These are phyloP conservation scores for Aplidium turbinatum DNA, from an alignment of 23 tunicate genomes.

Conservation along the genomic window DNA sequence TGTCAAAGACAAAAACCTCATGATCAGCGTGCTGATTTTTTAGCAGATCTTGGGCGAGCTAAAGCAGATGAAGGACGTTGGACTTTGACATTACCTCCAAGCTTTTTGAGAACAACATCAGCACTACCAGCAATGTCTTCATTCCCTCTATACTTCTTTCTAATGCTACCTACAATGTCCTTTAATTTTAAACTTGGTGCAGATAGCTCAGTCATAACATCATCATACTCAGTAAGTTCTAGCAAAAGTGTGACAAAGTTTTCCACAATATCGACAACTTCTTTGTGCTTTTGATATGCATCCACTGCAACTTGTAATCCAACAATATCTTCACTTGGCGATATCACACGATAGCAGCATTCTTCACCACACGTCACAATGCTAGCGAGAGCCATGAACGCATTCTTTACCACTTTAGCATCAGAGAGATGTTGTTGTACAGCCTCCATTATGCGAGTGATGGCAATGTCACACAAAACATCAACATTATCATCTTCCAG, in stretches of 20 bases:
- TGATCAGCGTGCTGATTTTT: no score
- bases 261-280: slow-evolving; percentile 70
- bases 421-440: slow-evolving; percentile 55
- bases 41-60: background rate
- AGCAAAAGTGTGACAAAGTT: slow-evolving; percentile 64
- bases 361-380: slow-evolving; percentile 86
- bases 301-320: slow-evolving; percentile 57
- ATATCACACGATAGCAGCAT: slow-evolving; percentile 67
- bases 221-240: slow-evolving; percentile 86
- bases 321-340: slow-evolving; percentile 35
- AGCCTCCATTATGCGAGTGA: slow-evolving; percentile 73
- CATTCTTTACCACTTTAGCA: slow-evolving; percentile 86
- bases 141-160: slow-evolving; percentile 26
- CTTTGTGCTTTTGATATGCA: slow-evolving; percentile 52
- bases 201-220: slow-evolving; percentile 56
- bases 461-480: slow-evolving; percentile 79
- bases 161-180: slow-evolving; percentile 21
- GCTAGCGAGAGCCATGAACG: slow-evolving; percentile 88
- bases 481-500: slow-evolving; percentile 94
- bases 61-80: background rate
- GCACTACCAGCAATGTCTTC: slow-evolving; percentile 35
- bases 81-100: background rate
- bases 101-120: background rate
- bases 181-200: slow-evolving; percentile 43
- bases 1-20: no score